These are phyloP conservation scores for Drosophila pseudotalamancana DNA, from an alignment of 2,888 invertebrate genomes.

Conservation along the genomic window DNA sequence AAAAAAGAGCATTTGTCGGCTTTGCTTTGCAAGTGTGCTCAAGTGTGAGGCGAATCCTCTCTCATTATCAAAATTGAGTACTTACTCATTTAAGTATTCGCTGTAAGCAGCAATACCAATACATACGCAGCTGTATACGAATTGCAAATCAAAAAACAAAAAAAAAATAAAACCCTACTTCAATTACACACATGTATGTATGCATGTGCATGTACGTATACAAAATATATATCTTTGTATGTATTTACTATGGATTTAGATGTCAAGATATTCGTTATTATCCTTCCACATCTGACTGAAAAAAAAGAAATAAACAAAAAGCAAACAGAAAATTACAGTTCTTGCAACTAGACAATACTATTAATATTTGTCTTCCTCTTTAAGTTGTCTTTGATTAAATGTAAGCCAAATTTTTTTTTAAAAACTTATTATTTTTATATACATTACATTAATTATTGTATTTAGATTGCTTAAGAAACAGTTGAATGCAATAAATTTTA, in stretches of 20 bases:
- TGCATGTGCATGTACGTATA: constrained; percentile 6
- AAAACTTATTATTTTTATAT: constrained; percentile 2
- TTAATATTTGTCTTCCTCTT: constrained; percentile 6
- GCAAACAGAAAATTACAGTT: background rate
- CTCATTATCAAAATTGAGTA: constrained; percentile 50
- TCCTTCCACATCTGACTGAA: constrained; percentile 23
- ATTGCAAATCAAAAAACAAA: too few species aligned
- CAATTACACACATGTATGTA: constrained; percentile 14
- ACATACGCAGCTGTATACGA: constrained; percentile 27
- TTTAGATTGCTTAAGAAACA: constrained; percentile 26
- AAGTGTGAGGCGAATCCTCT: constrained; percentile 31
- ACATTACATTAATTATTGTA: constrained; percentile 20
- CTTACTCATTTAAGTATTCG: constrained; percentile 36
- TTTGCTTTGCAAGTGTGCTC: constrained; percentile 52
- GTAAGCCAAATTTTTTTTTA: background rate
- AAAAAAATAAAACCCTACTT: constrained; percentile 1
- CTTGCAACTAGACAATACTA: constrained; percentile 9
- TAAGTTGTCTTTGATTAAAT: constrained; percentile 13
- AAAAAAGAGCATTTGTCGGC: constrained; percentile 60
- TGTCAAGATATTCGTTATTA: constrained; percentile 22
- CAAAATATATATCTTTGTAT: background rate
- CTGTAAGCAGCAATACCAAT: constrained; percentile 30
- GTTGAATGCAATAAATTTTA: constrained; percentile 38
- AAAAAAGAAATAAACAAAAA: constrained; percentile 3
- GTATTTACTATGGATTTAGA: constrained; percentile 6